Evolutionary conservation across 2,888 invertebrate species (phyloP).

Genomic region (Sinopyrophorus schimmeli): DNA sequence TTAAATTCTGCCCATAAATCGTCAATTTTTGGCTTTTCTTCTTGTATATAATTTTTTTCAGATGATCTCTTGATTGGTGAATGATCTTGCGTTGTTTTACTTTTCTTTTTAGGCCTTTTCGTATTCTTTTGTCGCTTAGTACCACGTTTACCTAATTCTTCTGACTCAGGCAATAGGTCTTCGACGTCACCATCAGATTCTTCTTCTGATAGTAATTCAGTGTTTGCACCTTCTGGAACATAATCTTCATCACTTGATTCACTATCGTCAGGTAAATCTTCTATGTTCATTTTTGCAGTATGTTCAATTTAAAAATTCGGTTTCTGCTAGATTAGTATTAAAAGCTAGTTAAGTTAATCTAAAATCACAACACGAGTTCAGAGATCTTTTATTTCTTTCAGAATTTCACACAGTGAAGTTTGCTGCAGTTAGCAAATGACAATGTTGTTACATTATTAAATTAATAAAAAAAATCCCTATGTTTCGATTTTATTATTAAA

Average conservation of each 20-base stretch:
- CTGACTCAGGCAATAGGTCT: constrained; percentile 61
- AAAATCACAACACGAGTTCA: too few species aligned
- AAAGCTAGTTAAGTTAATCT: too few species aligned
- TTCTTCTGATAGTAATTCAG: constrained; percentile 67
- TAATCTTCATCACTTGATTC: constrained; percentile 81
- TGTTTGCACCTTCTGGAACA: constrained; percentile 64
- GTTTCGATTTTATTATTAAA: constrained; percentile 18
- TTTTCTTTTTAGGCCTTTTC: constrained; percentile 38
- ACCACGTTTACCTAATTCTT: constrained; percentile 47
- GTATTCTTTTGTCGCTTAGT: constrained; percentile 43
- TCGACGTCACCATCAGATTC: constrained; percentile 67
- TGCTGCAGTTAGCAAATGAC: too few species aligned
- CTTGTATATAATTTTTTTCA: constrained; percentile 55
- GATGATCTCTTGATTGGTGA: constrained; percentile 4
- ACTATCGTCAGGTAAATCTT: constrained; percentile 57
- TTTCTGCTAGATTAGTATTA: too few species aligned
- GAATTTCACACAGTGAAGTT: too few species aligned
- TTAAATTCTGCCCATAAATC: constrained; percentile 80
- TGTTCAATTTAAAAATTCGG: neutral
- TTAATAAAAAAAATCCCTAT: constrained; percentile 10
- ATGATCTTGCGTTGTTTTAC: constrained; percentile 5
- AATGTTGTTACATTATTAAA: too few species aligned
- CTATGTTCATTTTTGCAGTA: constrained; percentile 30
- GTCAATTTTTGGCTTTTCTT: constrained; percentile 72
- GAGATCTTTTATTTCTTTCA: too few species aligned